Percentiles rank a stretch among this genome's conserved stretches.
Conservation (phyloP, 2,888 invertebrate genomes). For the Petrolisthes cinctipes region DNA sequence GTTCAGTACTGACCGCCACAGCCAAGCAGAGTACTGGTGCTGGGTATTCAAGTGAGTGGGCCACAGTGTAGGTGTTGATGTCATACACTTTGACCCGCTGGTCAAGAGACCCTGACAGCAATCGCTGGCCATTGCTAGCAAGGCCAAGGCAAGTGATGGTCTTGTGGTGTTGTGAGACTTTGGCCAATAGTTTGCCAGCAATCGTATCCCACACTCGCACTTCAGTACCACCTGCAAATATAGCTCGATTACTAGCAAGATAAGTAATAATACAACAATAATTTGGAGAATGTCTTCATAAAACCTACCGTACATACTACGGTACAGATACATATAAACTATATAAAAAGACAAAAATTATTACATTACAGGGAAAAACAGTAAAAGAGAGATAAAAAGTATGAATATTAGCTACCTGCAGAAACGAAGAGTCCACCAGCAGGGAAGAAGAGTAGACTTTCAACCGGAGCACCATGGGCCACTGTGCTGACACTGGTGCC, state of each 20-base stretch:
- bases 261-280: too few relatives aligned
- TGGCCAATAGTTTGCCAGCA: conserved; percentile 86
- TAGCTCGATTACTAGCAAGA: too few relatives aligned
- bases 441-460: conserved; percentile 88
- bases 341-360: not conserved
- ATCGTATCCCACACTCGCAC: conserved; percentile 94
- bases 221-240: conserved; percentile 80
- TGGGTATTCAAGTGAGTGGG: conserved; percentile 90
- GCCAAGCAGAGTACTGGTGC: conserved; percentile 91
- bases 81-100: conserved; percentile 94
- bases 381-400: not conserved
- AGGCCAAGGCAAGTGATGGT: conserved; percentile 89
- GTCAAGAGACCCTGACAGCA: conserved; percentile 92
- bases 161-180: conserved; percentile 93
- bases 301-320: too few relatives aligned
- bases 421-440: conserved; percentile 91
- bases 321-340: too few relatives aligned
- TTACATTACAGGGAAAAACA: not conserved
- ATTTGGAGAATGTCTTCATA: too few relatives aligned
- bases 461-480: conserved; percentile 90
- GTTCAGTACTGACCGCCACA: conserved; percentile 73
- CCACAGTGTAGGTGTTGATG: conserved; percentile 81
- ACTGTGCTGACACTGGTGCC: conserved; percentile 73
- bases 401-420: conserved; percentile 75
- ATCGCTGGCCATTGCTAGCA: conserved; percentile 83